Base-by-base conservation (phyloP, 2,113 vertebrate genomes). In the Oceanodroma tethys region DNA sequence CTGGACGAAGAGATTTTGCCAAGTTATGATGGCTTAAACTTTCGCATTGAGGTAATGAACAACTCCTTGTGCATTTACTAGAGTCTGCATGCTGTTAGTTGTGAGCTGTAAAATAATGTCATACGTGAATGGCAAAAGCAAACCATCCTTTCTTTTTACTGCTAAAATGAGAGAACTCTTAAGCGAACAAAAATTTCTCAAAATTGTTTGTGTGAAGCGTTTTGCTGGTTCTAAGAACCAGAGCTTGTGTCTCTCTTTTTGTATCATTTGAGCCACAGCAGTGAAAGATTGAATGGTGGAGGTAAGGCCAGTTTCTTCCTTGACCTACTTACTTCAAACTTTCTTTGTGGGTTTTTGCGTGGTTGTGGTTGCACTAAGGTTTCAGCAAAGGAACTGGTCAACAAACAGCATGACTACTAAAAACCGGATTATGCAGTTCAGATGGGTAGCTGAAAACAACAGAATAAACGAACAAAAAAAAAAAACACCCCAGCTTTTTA, bases 21-120 rank as follows among this genome's bases (percentile, higher is more conserved):
- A 96, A 93, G 65, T 80, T 91, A 85, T 90, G 90, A 96, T 83
- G 70, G 70, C 80, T 83, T 70, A 96, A 97, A 91, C 63, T 86
- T 90, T 93, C 88, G 60, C 68, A 66, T 34, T 58, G 16, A 45
- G 42, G 52, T 90, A 94, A 13, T 38, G 86, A 96, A 66, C 88
- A 91, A 32, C 42, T 88, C 70, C 84, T 95, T 4, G 2, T 32
- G 52, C 63, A 38, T 62, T 3, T 30, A 27, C 72, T 58, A 56
- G 52, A 85, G 71, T 30, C 85, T 75, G 22, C 71, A 47, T n/a
- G 6, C 56, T 21, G 13, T 45, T 53, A 25, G 45, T 26, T 47
- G 9, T 53, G 55, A 93, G 19, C 10, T 90, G 42, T 85, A 76
- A 85, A 90, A 84, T 88, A 90, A 90, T 68, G 63, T 82, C 85